Conservation (phyloP, 2,797 vertebrate species). For the Phataginus tricuspis region DNA sequence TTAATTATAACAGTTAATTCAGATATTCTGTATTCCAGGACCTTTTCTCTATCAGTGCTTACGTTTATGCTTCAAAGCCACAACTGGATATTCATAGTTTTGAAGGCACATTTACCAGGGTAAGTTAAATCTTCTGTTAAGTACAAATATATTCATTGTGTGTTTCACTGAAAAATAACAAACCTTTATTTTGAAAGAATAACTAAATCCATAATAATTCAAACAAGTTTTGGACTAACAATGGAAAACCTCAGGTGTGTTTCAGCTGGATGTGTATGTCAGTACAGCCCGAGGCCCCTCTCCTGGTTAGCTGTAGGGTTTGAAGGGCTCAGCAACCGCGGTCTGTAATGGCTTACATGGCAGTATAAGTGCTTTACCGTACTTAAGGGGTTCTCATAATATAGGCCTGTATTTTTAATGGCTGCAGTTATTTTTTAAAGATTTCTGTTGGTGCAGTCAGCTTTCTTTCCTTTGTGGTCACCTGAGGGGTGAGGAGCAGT, state of each 20-base stretch:
- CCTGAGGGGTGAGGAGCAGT: no score
- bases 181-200: neutral
- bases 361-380: neutral
- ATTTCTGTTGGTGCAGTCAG: neutral
- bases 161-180: neutral
- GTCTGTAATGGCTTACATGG: neutral
- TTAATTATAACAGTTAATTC: slow-evolving; percentile 60
- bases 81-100: slow-evolving; percentile 99
- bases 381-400: neutral
- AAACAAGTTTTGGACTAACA: neutral
- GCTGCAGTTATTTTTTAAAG: neutral
- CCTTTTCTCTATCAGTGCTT: slow-evolving; percentile 96
- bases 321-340: neutral
- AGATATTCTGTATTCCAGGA: slow-evolving; percentile 90
- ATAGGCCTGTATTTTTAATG: neutral
- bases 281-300: no score
- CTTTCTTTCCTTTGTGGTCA: neutral
- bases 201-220: neutral
- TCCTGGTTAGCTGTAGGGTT: neutral
- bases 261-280: neutral
- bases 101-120: slow-evolving; percentile 98
- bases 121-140: slow-evolving; percentile 83
- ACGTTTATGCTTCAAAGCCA: slow-evolving; percentile 96
- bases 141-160: neutral
- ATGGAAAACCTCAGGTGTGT: neutral